A percentile compares a stretch with the other conserved stretches of the same genome.
phyloP scores from a whole-genome alignment of 1,140 invertebrate genomes.

The Pseudomyrmex cubaensis region DNA sequence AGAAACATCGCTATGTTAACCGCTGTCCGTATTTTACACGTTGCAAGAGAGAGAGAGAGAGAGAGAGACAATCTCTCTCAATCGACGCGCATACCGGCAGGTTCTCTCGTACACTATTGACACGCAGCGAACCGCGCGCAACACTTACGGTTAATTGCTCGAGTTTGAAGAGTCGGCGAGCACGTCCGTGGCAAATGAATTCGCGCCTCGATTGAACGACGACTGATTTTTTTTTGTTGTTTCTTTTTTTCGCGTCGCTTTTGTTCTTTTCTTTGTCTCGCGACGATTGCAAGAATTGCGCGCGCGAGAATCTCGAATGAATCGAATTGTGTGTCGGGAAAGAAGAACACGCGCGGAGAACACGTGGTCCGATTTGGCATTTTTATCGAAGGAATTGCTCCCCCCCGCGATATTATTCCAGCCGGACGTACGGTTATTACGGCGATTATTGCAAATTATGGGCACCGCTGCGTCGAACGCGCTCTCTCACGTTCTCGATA shows the following conservation, averaged over 20 bases:
- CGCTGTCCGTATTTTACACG: not conserved
- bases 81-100: not conserved
- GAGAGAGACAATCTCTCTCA: not conserved
- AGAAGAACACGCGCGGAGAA: not conserved
- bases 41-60: not conserved
- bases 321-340: not conserved
- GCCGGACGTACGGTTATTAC: constrained; percentile 79
- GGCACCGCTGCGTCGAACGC: constrained; percentile 64
- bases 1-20: not conserved
- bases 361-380: constrained; percentile 18
- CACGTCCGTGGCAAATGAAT: not conserved
- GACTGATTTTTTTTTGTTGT: not conserved
- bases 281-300: not conserved
- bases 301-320: constrained; percentile 49
- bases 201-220: not conserved
- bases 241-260: not conserved
- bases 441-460: constrained; percentile 83
- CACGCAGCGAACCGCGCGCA: constrained; percentile 1
- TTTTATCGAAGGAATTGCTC: constrained; percentile 75
- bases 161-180: constrained; percentile 15
- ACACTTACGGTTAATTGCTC: constrained; percentile 45
- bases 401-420: constrained; percentile 78
- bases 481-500: constrained; percentile 34
- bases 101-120: constrained; percentile 10
- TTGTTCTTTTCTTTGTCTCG: constrained; percentile 9